These are phyloP conservation scores for Clanis bilineata DNA, from an alignment of 2,888 invertebrate species.

Conservation along the genomic window DNA sequence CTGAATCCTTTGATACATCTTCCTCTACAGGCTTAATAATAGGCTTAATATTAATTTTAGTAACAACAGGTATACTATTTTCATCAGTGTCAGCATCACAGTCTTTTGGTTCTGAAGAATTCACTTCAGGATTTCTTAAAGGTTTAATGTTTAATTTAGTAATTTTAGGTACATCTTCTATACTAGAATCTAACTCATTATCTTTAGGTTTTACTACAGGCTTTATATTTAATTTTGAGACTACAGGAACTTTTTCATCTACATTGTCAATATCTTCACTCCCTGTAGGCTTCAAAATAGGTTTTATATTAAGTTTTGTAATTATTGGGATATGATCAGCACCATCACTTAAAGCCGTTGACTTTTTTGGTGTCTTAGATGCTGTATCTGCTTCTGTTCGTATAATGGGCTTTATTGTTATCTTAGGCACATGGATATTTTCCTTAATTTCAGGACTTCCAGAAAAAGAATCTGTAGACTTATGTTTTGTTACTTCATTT, in stretches of 20 bases:
- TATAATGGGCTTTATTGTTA: constrained; percentile 80
- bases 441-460: constrained; percentile 56
- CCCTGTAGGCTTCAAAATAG: constrained; percentile 71
- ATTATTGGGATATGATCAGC: constrained; percentile 66
- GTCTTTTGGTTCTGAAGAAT: constrained; percentile 70
- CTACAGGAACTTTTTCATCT: constrained; percentile 73
- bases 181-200: constrained; percentile 69
- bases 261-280: constrained; percentile 52
- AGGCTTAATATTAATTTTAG: constrained; percentile 81
- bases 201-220: constrained; percentile 76
- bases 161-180: constrained; percentile 77
- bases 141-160: constrained; percentile 81
- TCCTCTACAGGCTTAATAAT: constrained; percentile 75
- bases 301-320: constrained; percentile 74
- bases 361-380: constrained; percentile 50
- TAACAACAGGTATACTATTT: constrained; percentile 74
- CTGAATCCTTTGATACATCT: constrained; percentile 64
- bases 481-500: constrained; percentile 50
- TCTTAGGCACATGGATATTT: constrained; percentile 78
- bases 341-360: constrained; percentile 46
- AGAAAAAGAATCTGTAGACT: constrained; percentile 52
- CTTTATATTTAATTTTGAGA: constrained; percentile 81
- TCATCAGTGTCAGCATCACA: constrained; percentile 68
- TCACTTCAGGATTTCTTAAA: constrained; percentile 71
- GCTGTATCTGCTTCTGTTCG: constrained; percentile 52